Percentiles rank a stretch among this genome's conserved stretches.
Conservation (phyloP, 92 coral and sea anemone genomes). For the Metridium senile region DNA sequence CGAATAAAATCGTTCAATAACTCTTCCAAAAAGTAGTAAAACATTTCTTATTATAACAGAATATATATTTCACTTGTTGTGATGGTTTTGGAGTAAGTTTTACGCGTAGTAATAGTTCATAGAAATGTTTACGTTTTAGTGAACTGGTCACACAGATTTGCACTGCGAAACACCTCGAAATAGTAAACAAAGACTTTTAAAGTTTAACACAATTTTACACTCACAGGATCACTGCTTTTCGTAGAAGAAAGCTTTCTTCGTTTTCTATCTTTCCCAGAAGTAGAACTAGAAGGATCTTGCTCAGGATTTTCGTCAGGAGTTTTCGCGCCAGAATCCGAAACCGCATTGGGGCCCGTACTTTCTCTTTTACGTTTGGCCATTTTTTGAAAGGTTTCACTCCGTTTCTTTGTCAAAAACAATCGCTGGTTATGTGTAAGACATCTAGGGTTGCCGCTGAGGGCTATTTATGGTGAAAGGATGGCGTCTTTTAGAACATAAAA, state of each 20-base stretch:
- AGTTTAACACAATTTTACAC: conserved; percentile 13
- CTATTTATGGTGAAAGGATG: conserved; percentile 10
- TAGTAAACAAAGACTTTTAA: conserved; percentile 1
- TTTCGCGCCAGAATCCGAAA: conserved; percentile 58
- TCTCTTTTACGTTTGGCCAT: conserved; percentile 79
- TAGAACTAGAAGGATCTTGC: conserved; percentile 24
- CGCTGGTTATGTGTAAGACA: background rate
- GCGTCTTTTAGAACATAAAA: conserved; percentile 30
- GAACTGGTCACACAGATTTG: background rate
- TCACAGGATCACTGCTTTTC: conserved; percentile 79
- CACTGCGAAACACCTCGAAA: background rate
- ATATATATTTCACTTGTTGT: too few relatives aligned
- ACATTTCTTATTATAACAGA: background rate
- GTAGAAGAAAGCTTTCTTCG: conserved; percentile 71
- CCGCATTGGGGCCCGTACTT: conserved; percentile 43
- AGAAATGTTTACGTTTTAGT: background rate
- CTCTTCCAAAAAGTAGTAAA: background rate
- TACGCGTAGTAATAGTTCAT: background rate
- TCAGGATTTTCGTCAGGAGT: conserved; percentile 50
- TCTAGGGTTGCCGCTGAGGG: conserved; percentile 11
- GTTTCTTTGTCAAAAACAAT: background rate
- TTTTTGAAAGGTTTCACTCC: conserved; percentile 5
- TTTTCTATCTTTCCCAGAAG: conserved; percentile 58
- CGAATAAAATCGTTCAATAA: background rate
- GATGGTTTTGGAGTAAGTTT: background rate